Base-by-base conservation (phyloP, 2,797 vertebrate species). In the Enteromius radiatus region DNA sequence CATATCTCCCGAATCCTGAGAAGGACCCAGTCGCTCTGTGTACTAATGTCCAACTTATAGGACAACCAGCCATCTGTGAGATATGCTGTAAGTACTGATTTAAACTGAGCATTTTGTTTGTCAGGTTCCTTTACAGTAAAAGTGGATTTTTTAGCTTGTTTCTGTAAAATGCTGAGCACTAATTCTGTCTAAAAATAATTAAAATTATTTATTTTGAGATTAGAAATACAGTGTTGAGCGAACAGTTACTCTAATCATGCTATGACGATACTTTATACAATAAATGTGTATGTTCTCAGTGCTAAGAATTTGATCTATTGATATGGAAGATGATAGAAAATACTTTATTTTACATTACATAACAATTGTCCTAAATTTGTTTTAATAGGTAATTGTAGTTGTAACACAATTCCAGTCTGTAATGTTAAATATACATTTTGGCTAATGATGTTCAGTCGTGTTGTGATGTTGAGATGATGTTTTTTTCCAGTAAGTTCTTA, bases 1-100 rank as follows among this genome's bases (percentile, higher is more conserved):
- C 73, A 76, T 12, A 83, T 4, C 28, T 33, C 28, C 17, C 21
- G 1, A 54, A 76, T 36, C 38, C 78, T 3, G 8, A 67, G 36
- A 78, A 45, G 41, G 49, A 80, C 19, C 38, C 14, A 17, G 6
- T 33, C 26, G n/a, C 78, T 38, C n/a, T 84, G 19, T 86, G 76
- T 82, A 77, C 73, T 33, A 86, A 74, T 59, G 86, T 85, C 73
- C 56, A 10, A 82, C 82, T 31, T 73, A 64, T 85, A 85, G 67
- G 38, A 45, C 69, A 78, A 68, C 61, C 79, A 78, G 23, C 86
- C 68, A 88, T 47, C 74, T 3, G 54, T 83, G 36, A 91, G 91
- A 91, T 77, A 94, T 95, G 94, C 26, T 85, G 95, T 94, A 82
- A 93, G 94, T 90, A 63, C 31, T 26, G 1, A 21, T 59, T 70